phyloP scores from a whole-genome alignment of 2,797 vertebrate genomes.

The Rachycentron canadum region DNA sequence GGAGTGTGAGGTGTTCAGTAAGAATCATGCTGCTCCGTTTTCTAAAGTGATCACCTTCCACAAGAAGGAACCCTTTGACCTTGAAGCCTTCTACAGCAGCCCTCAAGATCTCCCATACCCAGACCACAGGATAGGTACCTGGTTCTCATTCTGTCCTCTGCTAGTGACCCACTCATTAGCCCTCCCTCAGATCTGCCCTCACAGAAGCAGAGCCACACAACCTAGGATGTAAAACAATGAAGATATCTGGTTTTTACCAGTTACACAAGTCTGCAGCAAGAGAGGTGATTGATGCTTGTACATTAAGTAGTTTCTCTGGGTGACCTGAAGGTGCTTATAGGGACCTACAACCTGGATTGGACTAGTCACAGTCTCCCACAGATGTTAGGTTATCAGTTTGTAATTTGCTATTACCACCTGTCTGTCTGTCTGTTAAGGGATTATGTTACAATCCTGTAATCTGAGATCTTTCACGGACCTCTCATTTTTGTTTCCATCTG shows the following conservation, averaged over 20 bases:
- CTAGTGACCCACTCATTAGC: neutral
- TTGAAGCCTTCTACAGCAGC: constrained; percentile 94
- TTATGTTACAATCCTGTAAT: constrained; percentile 7
- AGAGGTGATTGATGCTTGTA: constrained; percentile 7
- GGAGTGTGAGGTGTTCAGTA: constrained; percentile 96
- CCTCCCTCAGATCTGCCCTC: neutral
- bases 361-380: constrained; percentile 35
- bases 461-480: constrained; percentile 5
- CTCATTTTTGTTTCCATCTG: constrained; percentile 21
- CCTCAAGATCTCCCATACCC: constrained; percentile 95
- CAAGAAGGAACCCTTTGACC: constrained; percentile 95
- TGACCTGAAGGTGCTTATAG: constrained; percentile 23
- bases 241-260: neutral
- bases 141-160: constrained; percentile 15
- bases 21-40: constrained; percentile 96
- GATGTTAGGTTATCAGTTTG: constrained; percentile 37
- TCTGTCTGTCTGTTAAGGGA: constrained; percentile 6
- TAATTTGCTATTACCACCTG: neutral
- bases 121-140: constrained; percentile 92
- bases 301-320: constrained; percentile 7
- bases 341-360: constrained; percentile 30
- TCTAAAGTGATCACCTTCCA: constrained; percentile 99
- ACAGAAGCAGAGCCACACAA: neutral
- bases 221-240: constrained; percentile 12
- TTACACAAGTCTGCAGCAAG: neutral